Evolutionary conservation across 2,888 invertebrate species (phyloP), one percentile per base, ranked within the genome.

Genomic region (Aspidiotus rigidus): DNA sequence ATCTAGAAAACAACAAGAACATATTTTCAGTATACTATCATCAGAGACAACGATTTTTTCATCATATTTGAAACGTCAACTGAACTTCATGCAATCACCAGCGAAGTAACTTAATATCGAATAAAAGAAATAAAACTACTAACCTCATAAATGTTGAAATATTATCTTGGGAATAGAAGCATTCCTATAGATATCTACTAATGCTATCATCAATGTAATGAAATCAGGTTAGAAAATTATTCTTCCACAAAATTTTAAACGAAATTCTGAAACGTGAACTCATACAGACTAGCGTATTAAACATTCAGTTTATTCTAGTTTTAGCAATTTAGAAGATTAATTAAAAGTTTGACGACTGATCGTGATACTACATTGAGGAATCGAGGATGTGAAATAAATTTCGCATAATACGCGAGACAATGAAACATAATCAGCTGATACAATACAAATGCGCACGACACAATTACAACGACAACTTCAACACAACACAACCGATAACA

Each of bases 401-500:
- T 66, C 42, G 66, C 57, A 49, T 44, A 59, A 49, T 41, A 44
- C 28, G 28, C 28, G 13, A 60, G 59, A 67, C 67, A 67, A 67
- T 67, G 67, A 59, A 67, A 53, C 39, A 39, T 53, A 60, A 67
- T 66, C 67, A 67, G 67, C 67, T 67, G 67, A 67, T 60, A 28
- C 42, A 67, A 67, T 59, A 11, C 11, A 39, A 11, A 49, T n/a
- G 49, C 10, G n/a, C 49, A 49, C 49, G 49, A 49, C 49, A 49
- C 49, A 49, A 49, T 49, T 49, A 49, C 49, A 49, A 49, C n/a
- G 11, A 6, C 49, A 11, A 49, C 10, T n/a, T 3, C 11, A 11
- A 49, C 49, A 49, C 49, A 13, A 49, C n/a, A 11, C 49, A 13
- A 49, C 49, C 49, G 11, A 49, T 3, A 49, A 49, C 49, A 49